Evolutionary conservation across 2,888 invertebrate genomes (phyloP).

Genomic region (Acleris literana): DNA sequence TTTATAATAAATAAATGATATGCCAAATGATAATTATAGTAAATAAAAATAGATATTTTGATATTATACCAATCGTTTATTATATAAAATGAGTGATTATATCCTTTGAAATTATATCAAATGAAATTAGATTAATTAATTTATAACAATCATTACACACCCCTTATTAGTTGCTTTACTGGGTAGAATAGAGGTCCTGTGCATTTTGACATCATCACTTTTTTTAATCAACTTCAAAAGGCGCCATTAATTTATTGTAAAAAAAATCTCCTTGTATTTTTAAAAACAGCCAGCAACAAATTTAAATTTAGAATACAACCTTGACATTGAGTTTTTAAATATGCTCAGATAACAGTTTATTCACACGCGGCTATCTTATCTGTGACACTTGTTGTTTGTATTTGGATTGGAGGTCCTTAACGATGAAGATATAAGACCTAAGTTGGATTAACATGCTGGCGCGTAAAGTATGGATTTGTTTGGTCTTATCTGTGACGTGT

Average conservation of each 20-base stretch:
- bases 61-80: no score
- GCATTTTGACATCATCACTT: no score
- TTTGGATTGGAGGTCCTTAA: background rate
- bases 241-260: background rate
- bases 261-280: background rate
- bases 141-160: no score
- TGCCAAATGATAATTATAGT: no score
- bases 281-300: constrained; percentile 6
- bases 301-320: constrained; percentile 14
- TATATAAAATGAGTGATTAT: no score
- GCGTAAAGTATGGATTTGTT: background rate
- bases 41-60: no score
- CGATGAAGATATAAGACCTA: background rate
- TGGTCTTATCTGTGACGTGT: no score
- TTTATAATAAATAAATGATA: no score
- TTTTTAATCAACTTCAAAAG: background rate
- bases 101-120: no score
- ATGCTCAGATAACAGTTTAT: constrained; percentile 13
- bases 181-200: no score
- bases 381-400: background rate
- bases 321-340: constrained; percentile 32
- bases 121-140: no score
- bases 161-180: no score
- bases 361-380: constrained; percentile 16
- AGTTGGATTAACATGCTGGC: background rate